Evolutionary conservation across 2,797 vertebrate genomes (phyloP).

Genomic region (Pitangus sulphuratus): DNA sequence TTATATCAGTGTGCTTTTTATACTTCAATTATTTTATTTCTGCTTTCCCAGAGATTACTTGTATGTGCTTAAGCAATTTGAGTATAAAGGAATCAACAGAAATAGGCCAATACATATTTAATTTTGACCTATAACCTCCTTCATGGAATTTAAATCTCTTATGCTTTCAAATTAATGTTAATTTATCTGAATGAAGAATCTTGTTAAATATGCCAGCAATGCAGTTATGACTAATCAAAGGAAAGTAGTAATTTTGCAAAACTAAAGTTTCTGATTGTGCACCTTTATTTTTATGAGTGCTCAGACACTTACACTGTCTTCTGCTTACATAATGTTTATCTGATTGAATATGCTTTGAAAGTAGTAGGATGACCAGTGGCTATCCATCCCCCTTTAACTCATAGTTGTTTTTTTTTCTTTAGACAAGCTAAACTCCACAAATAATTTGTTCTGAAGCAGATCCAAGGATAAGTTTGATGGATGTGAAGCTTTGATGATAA

Average conservation of each 20-base stretch:
- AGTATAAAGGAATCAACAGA: conserved; percentile 41
- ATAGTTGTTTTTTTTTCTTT: neutral
- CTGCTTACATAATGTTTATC: neutral
- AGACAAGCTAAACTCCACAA: neutral
- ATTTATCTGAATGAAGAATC: conserved; percentile 27
- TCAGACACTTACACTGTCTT: neutral
- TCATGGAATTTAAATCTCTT: conserved; percentile 36
- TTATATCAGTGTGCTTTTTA: neutral
- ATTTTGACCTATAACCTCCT: conserved; percentile 45
- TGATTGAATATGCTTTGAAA: neutral
- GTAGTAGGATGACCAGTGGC: neutral
- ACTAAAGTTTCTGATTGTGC: neutral
- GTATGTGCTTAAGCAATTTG: neutral
- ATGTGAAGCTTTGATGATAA: neutral
- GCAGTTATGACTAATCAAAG: conserved; percentile 1
- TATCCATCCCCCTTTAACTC: neutral
- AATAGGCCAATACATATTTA: conserved; percentile 40
- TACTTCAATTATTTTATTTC: conserved; percentile 26
- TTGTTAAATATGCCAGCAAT: neutral
- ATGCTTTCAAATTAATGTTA: conserved; percentile 54
- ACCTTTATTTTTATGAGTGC: neutral
- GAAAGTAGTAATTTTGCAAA: conserved; percentile 3
- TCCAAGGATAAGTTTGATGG: neutral
- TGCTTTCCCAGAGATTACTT: neutral
- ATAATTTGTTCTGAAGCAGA: neutral